Evolutionary conservation across 2,888 invertebrate species (phyloP).

Genomic region (Andrena haemorrhoa): DNA sequence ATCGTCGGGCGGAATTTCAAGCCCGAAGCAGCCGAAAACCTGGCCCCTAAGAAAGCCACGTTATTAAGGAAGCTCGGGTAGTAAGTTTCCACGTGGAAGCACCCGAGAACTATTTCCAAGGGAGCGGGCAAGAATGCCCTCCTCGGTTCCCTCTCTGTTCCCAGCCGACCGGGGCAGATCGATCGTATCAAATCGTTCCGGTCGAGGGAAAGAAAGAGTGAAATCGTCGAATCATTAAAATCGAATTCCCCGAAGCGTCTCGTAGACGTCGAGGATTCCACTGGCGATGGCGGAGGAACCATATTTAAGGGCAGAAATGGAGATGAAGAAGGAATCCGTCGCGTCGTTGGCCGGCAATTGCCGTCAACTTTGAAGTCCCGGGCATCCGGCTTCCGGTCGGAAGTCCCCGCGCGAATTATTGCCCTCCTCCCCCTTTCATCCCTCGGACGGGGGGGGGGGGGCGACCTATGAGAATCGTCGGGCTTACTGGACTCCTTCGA

Average conservation of each 20-base stretch:
- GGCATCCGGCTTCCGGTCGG: conserved; percentile 57
- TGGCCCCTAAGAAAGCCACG: conserved; percentile 38
- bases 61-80: conserved; percentile 60
- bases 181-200: conserved; percentile 46
- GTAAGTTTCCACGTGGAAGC: conserved; percentile 54
- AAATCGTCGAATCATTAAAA: conserved; percentile 77
- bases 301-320: conserved; percentile 57
- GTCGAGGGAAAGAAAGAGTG: conserved; percentile 47
- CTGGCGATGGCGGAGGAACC: conserved; percentile 28
- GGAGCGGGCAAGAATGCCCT: conserved; percentile 44
- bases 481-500: conserved; percentile 27
- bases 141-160: conserved; percentile 25
- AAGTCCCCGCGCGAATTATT: conserved; percentile 68
- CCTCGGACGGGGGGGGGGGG: neutral
- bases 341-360: conserved; percentile 70
- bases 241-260: conserved; percentile 70
- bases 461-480: conserved; percentile 41
- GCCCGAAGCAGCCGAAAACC: conserved; percentile 31
- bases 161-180: conserved; percentile 19
- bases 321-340: conserved; percentile 47
- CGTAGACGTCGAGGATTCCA: conserved; percentile 53
- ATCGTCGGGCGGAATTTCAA: conserved; percentile 8
- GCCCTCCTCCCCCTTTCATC: conserved; percentile 28
- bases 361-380: conserved; percentile 67
- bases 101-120: conserved; percentile 56